Base-by-base conservation (phyloP, 2,113 vertebrate genomes). In the Nanorana parkeri region DNA sequence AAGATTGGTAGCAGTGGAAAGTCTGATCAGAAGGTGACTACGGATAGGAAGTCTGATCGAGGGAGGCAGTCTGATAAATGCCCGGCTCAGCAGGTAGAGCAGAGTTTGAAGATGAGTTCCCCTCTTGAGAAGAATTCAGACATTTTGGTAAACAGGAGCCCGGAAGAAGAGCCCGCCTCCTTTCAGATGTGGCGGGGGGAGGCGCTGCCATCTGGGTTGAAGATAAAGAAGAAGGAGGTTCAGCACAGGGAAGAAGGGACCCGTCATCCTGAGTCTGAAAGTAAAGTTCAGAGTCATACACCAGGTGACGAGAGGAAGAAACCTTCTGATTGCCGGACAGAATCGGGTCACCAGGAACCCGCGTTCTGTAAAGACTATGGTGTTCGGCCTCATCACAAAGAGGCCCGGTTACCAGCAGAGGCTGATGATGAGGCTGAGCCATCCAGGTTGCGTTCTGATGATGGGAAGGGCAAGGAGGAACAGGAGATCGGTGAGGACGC, bases 191-290 rank as follows among this genome's bases (percentile, higher is more conserved):
- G 87, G 28, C 3, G 13, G 66, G 87, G 88, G 17, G 90, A 87
- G 71, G 88, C 81, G 1, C 86, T 89, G 75, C 90, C 90, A 0
- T 60, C 82, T 4, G 89, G 86, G 11, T 85, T 92, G 84, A 93
- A 84, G 78, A 13, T 88, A 16, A 92, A 93, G 89, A 89, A 90
- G 10, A 87, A 87, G 16, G 2, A 51, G 5, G 74, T 6, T 20
- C 68, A 21, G 60, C 16, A n/a, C 21, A 76, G 63, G n/a, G 26
- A 80, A 65, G 84, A 85, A 13, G 8, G 24, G 83, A 8, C 6
- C 58, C 58, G 11, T 58, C 17, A 5, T 1, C 32, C 32, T 6
- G 32, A 36, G 2, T 36, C 32, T 36, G 32, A 7, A 36, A 36
- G 8, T 36, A 36, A 47, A 47, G 1, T 0, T 0, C 7, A 0